A percentile compares a stretch with the other conserved stretches of the same genome.
Evolutionary conservation across 2,797 vertebrate genomes (phyloP).

Genomic region (Mormyrops boulengeri): DNA sequence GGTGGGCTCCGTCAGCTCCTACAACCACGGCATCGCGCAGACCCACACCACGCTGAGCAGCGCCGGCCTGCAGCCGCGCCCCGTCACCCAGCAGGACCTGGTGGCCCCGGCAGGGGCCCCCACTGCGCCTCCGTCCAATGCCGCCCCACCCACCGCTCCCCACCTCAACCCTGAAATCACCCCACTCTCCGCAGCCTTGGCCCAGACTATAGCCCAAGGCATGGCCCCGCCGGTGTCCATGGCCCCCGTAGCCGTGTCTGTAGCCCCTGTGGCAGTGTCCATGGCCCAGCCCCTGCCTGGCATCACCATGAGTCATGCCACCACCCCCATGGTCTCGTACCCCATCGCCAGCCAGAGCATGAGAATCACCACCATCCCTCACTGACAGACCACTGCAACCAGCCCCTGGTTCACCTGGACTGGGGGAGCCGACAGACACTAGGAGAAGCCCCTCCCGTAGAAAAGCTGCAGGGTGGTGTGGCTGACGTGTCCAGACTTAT

Average conservation of each 20-base stretch:
- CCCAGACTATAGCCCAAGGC: slow-evolving; percentile 91
- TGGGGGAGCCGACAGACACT: not conserved
- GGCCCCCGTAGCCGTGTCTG: slow-evolving; percentile 89
- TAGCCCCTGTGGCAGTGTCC: slow-evolving; percentile 87
- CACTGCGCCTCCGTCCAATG: slow-evolving; percentile 70
- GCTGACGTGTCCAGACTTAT: not conserved
- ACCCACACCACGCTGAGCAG: slow-evolving; percentile 97
- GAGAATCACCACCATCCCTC: slow-evolving; percentile 91
- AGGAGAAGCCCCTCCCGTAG: too few species aligned
- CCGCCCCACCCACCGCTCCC: slow-evolving; percentile 70
- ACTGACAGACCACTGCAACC: slow-evolving; percentile 54
- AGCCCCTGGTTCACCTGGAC: not conserved
- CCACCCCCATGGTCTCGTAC: slow-evolving; percentile 92
- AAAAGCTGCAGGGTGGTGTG: not conserved
- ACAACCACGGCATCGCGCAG: slow-evolving; percentile 94
- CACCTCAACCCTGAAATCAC: slow-evolving; percentile 91
- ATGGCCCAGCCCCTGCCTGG: slow-evolving; percentile 86
- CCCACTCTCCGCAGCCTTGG: slow-evolving; percentile 84
- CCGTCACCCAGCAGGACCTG: slow-evolving; percentile 84
- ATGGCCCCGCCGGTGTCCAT: slow-evolving; percentile 93
- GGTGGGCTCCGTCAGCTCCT: slow-evolving; percentile 84
- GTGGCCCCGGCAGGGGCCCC: slow-evolving; percentile 75
- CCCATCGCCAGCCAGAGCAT: slow-evolving; percentile 96
- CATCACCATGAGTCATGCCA: slow-evolving; percentile 96
- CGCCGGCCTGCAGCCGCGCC: slow-evolving; percentile 82